Evolutionary conservation across 2,113 vertebrate species (phyloP).

Genomic region (Loxodonta africana): DNA sequence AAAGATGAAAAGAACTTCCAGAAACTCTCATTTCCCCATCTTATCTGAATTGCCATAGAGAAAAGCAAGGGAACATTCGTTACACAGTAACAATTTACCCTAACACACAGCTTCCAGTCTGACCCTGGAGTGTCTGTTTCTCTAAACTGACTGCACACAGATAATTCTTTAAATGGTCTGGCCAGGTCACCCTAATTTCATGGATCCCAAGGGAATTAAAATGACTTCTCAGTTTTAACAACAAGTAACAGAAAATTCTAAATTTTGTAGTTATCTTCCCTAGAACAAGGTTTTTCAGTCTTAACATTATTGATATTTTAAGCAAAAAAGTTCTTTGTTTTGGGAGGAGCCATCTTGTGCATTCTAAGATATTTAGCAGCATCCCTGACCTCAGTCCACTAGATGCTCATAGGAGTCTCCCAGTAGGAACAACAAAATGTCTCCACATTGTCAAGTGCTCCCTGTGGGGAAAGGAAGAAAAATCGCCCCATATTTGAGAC

Average conservation of each 20-base stretch:
- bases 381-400: not conserved
- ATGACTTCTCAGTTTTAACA: not conserved
- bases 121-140: not conserved
- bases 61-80: not conserved
- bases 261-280: not conserved
- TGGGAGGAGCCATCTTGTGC: too few relatives aligned
- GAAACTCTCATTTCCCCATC: not conserved
- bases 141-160: not conserved
- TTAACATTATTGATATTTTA: not conserved
- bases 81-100: not conserved
- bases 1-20: too few relatives aligned
- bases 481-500: not conserved
- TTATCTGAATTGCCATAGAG: not conserved
- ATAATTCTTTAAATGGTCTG: not conserved
- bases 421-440: not conserved
- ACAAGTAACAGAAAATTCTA: slow-evolving; percentile 35
- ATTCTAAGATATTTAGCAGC: not conserved
- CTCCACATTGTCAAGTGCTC: not conserved
- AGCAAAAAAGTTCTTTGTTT: not conserved
- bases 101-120: not conserved
- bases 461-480: not conserved
- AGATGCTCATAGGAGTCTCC: not conserved
- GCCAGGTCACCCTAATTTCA: too few relatives aligned
- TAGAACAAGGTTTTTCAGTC: not conserved
- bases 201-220: too few relatives aligned